Percentiles rank a stretch among this genome's conserved stretches.
These are phyloP conservation scores for Bombylius discolor DNA, from an alignment of 2,888 invertebrate species.

Conservation along the genomic window DNA sequence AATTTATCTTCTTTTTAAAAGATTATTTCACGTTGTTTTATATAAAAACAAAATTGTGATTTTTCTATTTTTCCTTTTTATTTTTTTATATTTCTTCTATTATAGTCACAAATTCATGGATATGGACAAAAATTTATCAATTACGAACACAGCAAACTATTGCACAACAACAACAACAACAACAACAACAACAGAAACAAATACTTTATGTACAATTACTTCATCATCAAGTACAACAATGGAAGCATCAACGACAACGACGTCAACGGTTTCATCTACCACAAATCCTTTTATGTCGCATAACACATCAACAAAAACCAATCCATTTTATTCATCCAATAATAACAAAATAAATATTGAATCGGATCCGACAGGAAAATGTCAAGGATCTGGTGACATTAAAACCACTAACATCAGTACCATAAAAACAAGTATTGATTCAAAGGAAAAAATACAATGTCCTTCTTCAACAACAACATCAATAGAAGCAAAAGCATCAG, in stretches of 20 bases:
- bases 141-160: background rate
- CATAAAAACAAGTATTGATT: too few species aligned
- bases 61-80: background rate
- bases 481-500: too few species aligned
- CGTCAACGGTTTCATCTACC: background rate
- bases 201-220: background rate
- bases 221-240: background rate
- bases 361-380: background rate
- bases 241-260: background rate
- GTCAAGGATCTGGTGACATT: too few species aligned
- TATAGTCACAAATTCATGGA: conserved; percentile 13
- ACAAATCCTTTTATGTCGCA: conserved; percentile 1
- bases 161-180: background rate
- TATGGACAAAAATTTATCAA: conserved; percentile 5
- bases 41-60: too few species aligned
- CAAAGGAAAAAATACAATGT: too few species aligned
- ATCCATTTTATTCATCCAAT: background rate
- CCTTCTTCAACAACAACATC: too few species aligned
- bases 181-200: background rate
- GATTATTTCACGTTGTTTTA: too few species aligned
- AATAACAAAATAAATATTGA: background rate
- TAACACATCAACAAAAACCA: background rate
- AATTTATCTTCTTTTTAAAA: too few species aligned
- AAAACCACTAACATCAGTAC: too few species aligned
- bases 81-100: background rate